phyloP scores from a whole-genome alignment of 2,797 vertebrate genomes.

The Dicrostonyx torquatus region DNA sequence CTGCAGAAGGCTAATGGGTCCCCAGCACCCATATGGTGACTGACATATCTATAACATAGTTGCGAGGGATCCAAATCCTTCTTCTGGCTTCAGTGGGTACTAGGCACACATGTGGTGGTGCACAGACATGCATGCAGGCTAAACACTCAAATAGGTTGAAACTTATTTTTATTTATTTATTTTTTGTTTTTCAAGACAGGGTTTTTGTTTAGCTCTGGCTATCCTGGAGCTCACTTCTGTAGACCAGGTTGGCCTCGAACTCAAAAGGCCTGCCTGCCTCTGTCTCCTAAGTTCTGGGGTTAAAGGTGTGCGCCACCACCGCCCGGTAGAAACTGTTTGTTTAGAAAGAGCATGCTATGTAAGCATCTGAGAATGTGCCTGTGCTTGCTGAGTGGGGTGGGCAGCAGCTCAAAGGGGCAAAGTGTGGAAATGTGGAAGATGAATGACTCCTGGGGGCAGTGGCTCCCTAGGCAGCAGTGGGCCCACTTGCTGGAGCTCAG shows the following conservation, averaged over 20 bases:
- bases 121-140: neutral
- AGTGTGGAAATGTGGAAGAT: neutral
- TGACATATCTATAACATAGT: neutral
- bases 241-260: neutral
- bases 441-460: rapidly evolving
- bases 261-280: neutral
- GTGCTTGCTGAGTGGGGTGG: neutral
- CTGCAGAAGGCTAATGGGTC: neutral
- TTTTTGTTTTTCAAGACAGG: neutral
- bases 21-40: neutral
- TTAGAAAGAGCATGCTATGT: neutral
- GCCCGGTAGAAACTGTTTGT: neutral
- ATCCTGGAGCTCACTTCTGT: neutral
- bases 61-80: neutral
- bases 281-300: neutral
- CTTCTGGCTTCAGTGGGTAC: neutral
- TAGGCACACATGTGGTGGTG: neutral
- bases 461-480: neutral
- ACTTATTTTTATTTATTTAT: neutral
- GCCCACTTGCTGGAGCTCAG: neutral
- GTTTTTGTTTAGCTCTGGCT: neutral
- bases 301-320: neutral
- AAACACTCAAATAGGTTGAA: neutral
- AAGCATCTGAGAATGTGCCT: neutral
- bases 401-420: neutral